phyloP scores from a whole-genome alignment of 2,888 invertebrate species.

The Dolichopus griseipennis region DNA sequence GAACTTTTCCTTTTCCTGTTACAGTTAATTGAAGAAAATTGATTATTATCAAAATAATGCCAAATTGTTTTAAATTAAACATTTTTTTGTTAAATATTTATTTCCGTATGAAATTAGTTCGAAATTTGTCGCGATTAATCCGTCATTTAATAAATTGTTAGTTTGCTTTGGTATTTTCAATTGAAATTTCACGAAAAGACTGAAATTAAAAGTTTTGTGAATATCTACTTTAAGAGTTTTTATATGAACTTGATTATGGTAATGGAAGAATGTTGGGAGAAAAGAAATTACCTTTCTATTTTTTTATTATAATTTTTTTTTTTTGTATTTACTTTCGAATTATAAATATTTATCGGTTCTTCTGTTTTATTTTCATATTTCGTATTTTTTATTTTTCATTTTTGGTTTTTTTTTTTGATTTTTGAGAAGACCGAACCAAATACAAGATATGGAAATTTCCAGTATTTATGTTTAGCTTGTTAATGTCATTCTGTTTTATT shows the following conservation, averaged over 20 bases:
- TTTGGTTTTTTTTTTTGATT: too few relatives aligned
- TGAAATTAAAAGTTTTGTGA: neutral
- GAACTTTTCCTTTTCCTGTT: constrained; percentile 12
- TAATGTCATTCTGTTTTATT: too few relatives aligned
- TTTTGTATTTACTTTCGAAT: neutral
- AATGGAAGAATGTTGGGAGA: constrained; percentile 1
- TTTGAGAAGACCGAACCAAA: too few relatives aligned
- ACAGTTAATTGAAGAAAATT: neutral
- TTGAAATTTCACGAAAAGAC: neutral
- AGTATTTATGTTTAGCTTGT: too few relatives aligned
- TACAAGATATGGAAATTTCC: too few relatives aligned
- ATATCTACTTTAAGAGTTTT: too few relatives aligned
- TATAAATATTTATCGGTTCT: neutral
- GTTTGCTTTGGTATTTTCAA: neutral
- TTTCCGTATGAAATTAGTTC: too few relatives aligned
- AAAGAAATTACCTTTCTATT: neutral
- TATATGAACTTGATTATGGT: neutral
- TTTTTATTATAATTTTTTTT: neutral
- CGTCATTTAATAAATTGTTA: neutral
- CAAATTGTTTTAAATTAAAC: neutral
- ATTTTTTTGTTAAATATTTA: neutral
- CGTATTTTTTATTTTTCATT: too few relatives aligned
- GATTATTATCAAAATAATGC: neutral
- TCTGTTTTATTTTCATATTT: too few relatives aligned
- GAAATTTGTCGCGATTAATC: too few relatives aligned